Evolutionary conservation across 2,797 vertebrate genomes (phyloP).

Genomic region (Alca torda): DNA sequence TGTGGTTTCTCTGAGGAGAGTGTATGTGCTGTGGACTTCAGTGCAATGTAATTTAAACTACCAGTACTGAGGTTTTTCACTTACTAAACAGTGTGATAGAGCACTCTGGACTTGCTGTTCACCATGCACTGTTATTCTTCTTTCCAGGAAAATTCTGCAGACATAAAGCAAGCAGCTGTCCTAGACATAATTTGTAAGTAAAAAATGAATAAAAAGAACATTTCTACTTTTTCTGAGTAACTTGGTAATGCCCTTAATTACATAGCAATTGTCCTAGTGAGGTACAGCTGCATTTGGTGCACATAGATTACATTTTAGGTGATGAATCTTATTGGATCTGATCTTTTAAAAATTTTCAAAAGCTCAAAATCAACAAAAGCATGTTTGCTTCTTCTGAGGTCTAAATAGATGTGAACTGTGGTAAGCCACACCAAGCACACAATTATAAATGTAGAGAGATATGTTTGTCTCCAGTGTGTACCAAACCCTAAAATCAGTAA

Average conservation of each 20-base stretch:
- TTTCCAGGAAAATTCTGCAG: slow-evolving; percentile 80
- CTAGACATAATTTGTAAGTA: slow-evolving; percentile 93
- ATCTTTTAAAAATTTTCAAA: not conserved
- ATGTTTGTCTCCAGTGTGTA: not conserved
- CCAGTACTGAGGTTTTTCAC: not conserved
- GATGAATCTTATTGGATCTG: not conserved
- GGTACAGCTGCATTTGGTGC: not conserved
- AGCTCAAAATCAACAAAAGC: not conserved
- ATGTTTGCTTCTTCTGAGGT: not conserved
- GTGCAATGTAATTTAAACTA: not conserved
- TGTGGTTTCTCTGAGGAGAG: not conserved
- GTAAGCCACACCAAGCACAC: not conserved
- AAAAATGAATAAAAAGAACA: not conserved
- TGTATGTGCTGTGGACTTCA: rapidly evolving
- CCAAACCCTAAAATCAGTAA: not conserved
- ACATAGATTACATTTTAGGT: not conserved
- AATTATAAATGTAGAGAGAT: not conserved
- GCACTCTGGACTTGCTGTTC: not conserved
- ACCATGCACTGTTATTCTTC: not conserved
- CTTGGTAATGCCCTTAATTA: not conserved
- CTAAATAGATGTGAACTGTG: not conserved
- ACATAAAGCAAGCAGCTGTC: slow-evolving; percentile 80
- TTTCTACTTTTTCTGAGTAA: not conserved
- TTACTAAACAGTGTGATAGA: not conserved
- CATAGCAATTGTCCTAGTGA: not conserved